A percentile compares a stretch with the other conserved stretches of the same genome.
phyloP scores from a whole-genome alignment of 2,797 vertebrate genomes.

The Intellagama lesueurii region DNA sequence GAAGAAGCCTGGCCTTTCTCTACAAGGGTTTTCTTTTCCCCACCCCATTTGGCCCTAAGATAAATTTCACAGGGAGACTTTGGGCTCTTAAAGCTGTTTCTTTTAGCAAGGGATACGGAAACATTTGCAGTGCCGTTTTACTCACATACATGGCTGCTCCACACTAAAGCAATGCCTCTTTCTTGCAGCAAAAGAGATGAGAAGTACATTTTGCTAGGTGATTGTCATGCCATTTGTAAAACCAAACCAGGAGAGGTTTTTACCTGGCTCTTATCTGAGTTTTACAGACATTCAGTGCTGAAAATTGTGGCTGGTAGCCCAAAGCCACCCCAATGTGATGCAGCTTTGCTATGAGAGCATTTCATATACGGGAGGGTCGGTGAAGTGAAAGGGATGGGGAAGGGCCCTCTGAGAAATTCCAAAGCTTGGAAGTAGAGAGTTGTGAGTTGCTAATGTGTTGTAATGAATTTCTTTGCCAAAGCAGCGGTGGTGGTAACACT shows the following conservation, averaged over 20 bases:
- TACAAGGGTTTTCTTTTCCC: neutral
- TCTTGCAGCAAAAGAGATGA: neutral
- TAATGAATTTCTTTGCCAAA: too few relatives aligned
- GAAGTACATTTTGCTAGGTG: conserved; percentile 45
- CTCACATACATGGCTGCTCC: neutral
- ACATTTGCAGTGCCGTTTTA: neutral
- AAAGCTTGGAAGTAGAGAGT: too few relatives aligned
- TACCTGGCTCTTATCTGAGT: conserved; percentile 51
- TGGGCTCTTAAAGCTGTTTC: neutral
- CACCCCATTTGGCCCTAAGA: neutral
- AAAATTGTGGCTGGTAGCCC: neutral
- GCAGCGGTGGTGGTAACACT: too few relatives aligned
- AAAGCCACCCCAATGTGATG: too few relatives aligned
- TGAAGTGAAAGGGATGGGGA: too few relatives aligned
- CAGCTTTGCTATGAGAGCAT: neutral
- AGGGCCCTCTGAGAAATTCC: too few relatives aligned
- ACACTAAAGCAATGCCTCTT: conserved; percentile 16
- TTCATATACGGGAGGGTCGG: neutral
- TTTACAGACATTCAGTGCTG: neutral
- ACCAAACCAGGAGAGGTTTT: neutral
- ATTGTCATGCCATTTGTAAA: neutral
- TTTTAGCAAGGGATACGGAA: conserved; percentile 34
- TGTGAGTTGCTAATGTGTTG: too few relatives aligned
- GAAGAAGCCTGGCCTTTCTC: neutral
- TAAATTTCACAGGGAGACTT: conserved; percentile 16